A percentile compares a stretch with the other conserved stretches of the same genome.
Conservation (phyloP, 2,888 invertebrate genomes). For the Ceratothoa steindachneri region DNA sequence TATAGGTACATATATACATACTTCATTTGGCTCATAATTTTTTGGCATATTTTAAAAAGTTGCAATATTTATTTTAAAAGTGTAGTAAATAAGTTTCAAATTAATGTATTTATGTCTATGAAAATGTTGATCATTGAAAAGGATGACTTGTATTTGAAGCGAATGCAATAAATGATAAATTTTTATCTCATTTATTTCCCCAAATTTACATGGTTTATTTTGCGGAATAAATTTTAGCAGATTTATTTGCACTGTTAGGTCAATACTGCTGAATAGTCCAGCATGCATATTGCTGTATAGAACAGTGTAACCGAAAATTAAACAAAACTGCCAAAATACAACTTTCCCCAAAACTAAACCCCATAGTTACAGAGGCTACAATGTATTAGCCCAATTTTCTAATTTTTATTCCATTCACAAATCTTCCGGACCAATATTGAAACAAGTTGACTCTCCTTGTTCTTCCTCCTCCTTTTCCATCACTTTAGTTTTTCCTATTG, state of each 20-base stretch:
- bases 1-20: no score
- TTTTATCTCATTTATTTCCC: constrained; percentile 3
- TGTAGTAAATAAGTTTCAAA: no score
- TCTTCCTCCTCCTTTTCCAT: not conserved
- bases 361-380: not conserved
- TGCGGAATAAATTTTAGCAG: not conserved
- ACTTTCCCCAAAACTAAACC: not conserved
- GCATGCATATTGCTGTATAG: not conserved
- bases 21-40: no score
- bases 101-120: no score
- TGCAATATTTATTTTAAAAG: no score
- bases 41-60: no score
- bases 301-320: not conserved
- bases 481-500: not conserved
- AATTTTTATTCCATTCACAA: constrained; percentile 5
- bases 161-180: not conserved
- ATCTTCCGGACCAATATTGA: not conserved
- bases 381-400: constrained; percentile 2
- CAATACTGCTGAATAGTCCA: no score
- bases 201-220: not conserved
- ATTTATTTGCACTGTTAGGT: no score
- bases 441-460: not conserved
- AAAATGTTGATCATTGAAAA: no score
- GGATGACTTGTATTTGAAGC: not conserved
- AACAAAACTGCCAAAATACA: not conserved